Evolutionary conservation across 2,888 invertebrate genomes (phyloP).

Genomic region (Drosophila emarginata): DNA sequence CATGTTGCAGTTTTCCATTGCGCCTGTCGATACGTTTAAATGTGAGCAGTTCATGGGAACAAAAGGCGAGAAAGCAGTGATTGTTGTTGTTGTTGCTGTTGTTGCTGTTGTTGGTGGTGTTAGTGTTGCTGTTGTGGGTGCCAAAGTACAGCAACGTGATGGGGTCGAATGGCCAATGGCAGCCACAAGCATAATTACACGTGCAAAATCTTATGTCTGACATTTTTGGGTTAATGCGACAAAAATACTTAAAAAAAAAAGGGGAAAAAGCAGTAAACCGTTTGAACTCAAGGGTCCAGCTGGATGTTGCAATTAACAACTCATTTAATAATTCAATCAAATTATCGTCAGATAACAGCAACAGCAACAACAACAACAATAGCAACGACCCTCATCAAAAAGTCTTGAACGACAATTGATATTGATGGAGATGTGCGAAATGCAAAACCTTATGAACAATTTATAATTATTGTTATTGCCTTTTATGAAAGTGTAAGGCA

Average conservation of each 20-base stretch:
- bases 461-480: slow-evolving; percentile 50
- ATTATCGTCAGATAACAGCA: slow-evolving; percentile 9
- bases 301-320: slow-evolving; percentile 58
- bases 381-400: slow-evolving; percentile 61
- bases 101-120: slow-evolving; percentile 27
- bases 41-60: slow-evolving; percentile 74
- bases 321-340: slow-evolving; percentile 71
- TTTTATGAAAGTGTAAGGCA: slow-evolving; percentile 56
- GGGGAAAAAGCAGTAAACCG: slow-evolving; percentile 7
- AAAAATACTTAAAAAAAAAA: slow-evolving; percentile 29
- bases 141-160: slow-evolving; percentile 52
- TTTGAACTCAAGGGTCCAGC: slow-evolving; percentile 21
- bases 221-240: slow-evolving; percentile 73
- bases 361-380: slow-evolving; percentile 9
- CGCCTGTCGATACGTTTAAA: slow-evolving; percentile 65
- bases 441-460: slow-evolving; percentile 24
- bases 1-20: slow-evolving; percentile 33
- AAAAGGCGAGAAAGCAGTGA: slow-evolving; percentile 57
- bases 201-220: slow-evolving; percentile 56
- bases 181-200: slow-evolving; percentile 52
- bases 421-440: slow-evolving; percentile 37
- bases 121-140: slow-evolving; percentile 41
- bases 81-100: slow-evolving; percentile 47
- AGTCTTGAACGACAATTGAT: slow-evolving; percentile 13
- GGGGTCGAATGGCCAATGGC: slow-evolving; percentile 48